Conservation (phyloP, 2,888 invertebrate genomes). For the Brachynemurus nebulosus region DNA sequence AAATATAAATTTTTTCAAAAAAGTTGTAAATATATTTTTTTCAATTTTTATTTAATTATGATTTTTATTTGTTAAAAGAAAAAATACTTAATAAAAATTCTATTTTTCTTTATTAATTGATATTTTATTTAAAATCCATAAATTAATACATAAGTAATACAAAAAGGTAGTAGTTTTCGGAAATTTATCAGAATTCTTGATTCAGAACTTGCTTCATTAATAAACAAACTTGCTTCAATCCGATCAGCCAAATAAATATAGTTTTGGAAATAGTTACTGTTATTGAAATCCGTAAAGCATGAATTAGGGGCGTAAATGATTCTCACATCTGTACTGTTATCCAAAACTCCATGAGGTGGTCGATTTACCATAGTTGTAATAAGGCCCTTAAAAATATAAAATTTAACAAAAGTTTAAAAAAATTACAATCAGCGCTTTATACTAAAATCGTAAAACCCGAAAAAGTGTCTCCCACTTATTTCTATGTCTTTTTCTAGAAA, state of each 20-base stretch:
- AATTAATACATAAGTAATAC: too few species aligned
- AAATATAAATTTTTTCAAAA: too few species aligned
- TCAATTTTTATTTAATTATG: background rate
- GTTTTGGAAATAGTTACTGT: background rate
- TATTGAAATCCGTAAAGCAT: background rate
- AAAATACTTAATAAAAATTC: background rate
- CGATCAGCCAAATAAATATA: background rate
- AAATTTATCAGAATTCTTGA: too few species aligned
- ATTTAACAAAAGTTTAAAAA: background rate
- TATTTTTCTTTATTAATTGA: background rate
- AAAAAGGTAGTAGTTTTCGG: too few species aligned
- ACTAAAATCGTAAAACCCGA: too few species aligned
- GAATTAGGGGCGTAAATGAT: background rate
- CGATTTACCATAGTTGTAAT: conserved; percentile 2
- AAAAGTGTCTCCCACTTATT: too few species aligned
- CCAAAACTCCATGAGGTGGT: background rate
- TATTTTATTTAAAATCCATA: background rate
- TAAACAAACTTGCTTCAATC: too few species aligned
- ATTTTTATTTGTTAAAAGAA: background rate
- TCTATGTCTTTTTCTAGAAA: too few species aligned
- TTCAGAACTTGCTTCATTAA: too few species aligned
- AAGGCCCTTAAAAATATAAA: conserved; percentile 1
- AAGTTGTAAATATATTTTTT: too few species aligned
- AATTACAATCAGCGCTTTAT: background rate
- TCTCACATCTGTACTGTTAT: background rate